These are phyloP conservation scores for Squalus acanthias DNA, from an alignment of 2,797 vertebrate genomes.

Conservation along the genomic window DNA sequence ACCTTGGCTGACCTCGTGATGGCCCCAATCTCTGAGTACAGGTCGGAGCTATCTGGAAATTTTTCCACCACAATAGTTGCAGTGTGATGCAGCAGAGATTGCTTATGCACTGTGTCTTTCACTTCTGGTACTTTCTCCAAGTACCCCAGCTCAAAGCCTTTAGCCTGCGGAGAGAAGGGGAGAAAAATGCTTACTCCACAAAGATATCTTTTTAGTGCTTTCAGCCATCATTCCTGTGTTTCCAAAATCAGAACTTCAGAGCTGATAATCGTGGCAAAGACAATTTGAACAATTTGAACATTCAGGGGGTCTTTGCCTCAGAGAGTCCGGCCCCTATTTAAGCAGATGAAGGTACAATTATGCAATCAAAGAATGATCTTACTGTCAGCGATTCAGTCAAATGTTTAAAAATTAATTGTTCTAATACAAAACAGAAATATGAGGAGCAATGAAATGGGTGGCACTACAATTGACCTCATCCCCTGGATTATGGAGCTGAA, in stretches of 20 bases:
- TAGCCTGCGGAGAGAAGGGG: conserved; percentile 67
- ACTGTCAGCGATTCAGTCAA: neutral
- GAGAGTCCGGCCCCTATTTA: neutral
- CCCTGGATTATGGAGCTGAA: neutral
- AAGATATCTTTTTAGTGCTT: neutral
- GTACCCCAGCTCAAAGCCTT: conserved; percentile 96
- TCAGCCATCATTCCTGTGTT: neutral
- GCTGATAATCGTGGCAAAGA: neutral
- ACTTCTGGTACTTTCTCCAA: conserved; percentile 98
- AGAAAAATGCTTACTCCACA: neutral
- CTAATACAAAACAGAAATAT: neutral
- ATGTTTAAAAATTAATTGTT: neutral
- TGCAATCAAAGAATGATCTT: neutral
- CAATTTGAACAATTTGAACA: neutral
- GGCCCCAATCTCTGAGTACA: conserved; percentile 94
- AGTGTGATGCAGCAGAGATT: conserved; percentile 88
- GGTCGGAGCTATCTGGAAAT: conserved; percentile 90
- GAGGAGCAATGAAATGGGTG: neutral
- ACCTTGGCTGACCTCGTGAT: conserved; percentile 94
- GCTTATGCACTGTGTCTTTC: conserved; percentile 96
- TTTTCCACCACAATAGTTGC: conserved; percentile 92
- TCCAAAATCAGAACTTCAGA: neutral
- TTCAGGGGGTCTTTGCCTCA: neutral
- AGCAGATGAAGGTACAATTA: neutral
- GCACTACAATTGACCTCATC: neutral